Base-by-base conservation (phyloP, 2,797 vertebrate species). In the Eupleurogrammus muticus region DNA sequence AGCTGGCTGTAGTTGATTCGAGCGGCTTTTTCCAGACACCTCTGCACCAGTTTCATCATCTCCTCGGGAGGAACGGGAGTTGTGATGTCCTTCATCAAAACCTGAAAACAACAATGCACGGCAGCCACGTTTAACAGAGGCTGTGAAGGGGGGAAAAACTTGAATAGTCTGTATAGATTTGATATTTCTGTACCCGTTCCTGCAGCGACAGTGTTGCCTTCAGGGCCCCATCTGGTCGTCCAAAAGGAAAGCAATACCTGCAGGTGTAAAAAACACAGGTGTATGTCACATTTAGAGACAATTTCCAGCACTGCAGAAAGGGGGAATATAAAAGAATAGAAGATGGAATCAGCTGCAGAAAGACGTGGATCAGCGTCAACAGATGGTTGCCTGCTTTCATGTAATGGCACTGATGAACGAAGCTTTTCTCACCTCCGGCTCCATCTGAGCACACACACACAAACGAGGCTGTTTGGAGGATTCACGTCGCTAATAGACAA, bases 191-290 rank as follows among this genome's bases (percentile, higher is more conserved):
- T 95, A 99, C 97, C 95, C 97, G 94, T 92, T 99, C 97, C 79
- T 98, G 95, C 82, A 99, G 94, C 9, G 97, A 98, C 35, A 99
- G 95, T 1, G 96, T 99, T 48, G 97, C 97, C 94, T 98, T 99
- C 73, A 99, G 93, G 82, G 98, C 96, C 89, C 98, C 98, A 94
- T 99, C 98, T 82, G 98, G 97, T 86, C 97, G 94, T 80, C 98
- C 97, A 76, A 99, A 99, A 49, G 98, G 98, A 85, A 99, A 99
- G 86, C 97, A 99, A 80, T 99, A 99, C 89, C 97, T 99, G 92
- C 75, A 75, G 77, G 85, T 63, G 72, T 53, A 82, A 70, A 81
- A 70, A 81, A 84, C 5, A 42, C 63, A 62, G 80, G 77, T 55
- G 48, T 66, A 46, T 71, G 50, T 67, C 66, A 73, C 87, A 82